phyloP scores from a whole-genome alignment of 2,797 vertebrate species.

The Gambusia yucatana region DNA sequence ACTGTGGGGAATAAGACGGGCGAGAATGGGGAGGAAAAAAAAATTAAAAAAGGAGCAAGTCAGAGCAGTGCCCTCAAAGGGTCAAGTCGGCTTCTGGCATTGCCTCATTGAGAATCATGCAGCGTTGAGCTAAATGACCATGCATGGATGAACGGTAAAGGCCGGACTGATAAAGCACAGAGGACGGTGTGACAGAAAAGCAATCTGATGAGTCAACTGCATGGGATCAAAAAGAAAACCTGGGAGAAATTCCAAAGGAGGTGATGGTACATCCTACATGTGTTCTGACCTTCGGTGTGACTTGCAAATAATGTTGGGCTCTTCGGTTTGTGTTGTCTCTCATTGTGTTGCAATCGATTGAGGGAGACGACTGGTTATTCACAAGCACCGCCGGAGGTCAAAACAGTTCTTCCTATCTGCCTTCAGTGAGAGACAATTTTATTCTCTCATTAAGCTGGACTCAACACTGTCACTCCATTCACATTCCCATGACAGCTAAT shows the following conservation, averaged over 20 bases:
- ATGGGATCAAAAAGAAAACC: conserved; percentile 38
- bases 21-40: conserved; percentile 41
- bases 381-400: conserved; percentile 73
- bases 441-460: conserved; percentile 79
- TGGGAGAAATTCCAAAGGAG: conserved; percentile 23
- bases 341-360: conserved; percentile 80
- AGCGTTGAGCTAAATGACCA: conserved; percentile 69
- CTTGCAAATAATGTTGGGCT: conserved; percentile 76
- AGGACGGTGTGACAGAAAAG: conserved; percentile 31
- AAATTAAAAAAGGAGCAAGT: conserved; percentile 63
- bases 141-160: conserved; percentile 53
- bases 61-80: conserved; percentile 68
- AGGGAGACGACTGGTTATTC: conserved; percentile 82
- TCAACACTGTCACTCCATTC: conserved; percentile 61
- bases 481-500: conserved; percentile 79
- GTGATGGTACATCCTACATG: conserved; percentile 27
- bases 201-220: conserved; percentile 19
- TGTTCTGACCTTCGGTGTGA: conserved; percentile 76
- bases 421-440: conserved; percentile 73
- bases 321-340: conserved; percentile 63
- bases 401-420: conserved; percentile 69
- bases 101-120: conserved; percentile 68
- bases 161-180: conserved; percentile 31
- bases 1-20: conserved; percentile 74
- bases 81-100: conserved; percentile 54